Evolutionary conservation across 2,113 vertebrate species (phyloP).

Genomic region (Alces alces): DNA sequence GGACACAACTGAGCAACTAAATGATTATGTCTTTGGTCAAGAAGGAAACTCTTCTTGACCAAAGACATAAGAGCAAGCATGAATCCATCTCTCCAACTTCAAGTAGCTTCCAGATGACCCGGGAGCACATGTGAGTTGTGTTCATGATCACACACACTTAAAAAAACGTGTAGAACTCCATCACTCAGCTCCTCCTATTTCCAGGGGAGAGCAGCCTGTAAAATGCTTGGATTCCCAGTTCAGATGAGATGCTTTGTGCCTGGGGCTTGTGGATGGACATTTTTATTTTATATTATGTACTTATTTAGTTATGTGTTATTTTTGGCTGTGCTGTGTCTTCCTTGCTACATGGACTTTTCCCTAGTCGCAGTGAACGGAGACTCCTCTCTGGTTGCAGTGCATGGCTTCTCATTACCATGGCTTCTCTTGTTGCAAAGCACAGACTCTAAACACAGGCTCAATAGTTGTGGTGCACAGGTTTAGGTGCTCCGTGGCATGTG

Average conservation of each 20-base stretch:
- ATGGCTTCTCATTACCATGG: neutral
- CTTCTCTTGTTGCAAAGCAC: neutral
- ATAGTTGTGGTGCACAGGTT: neutral
- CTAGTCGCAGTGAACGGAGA: neutral
- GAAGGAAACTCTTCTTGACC: neutral
- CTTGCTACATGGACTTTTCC: neutral
- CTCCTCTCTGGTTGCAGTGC: neutral
- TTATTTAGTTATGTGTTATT: neutral
- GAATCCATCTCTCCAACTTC: neutral
- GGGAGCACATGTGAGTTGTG: neutral
- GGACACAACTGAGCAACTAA: neutral
- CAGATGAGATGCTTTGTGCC: neutral
- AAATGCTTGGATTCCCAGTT: neutral
- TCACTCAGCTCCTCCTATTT: neutral
- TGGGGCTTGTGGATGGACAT: neutral
- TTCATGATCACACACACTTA: neutral
- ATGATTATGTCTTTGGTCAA: neutral
- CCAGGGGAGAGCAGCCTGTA: neutral
- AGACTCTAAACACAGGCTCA: neutral
- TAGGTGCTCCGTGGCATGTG: neutral
- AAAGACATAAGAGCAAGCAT: neutral
- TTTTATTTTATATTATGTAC: neutral
- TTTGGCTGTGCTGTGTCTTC: neutral
- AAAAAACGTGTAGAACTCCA: neutral
- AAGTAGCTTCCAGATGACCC: neutral